Evolutionary conservation across 2,797 vertebrate genomes (phyloP), one percentile per base, ranked within the genome.

Genomic region (Tapirus indicus): DNA sequence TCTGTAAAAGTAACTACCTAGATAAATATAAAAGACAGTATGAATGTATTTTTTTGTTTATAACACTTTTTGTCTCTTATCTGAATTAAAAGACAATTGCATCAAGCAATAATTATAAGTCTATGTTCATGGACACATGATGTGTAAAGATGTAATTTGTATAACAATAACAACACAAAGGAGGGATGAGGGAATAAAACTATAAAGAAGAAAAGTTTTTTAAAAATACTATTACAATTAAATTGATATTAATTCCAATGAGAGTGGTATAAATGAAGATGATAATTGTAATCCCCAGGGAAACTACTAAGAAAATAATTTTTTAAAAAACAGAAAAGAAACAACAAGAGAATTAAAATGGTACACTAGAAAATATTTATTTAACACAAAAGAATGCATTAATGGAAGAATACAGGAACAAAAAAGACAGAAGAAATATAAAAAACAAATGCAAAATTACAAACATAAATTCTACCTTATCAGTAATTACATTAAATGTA

Each of bases 391-490:
- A 74, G 32, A 52, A 69, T 38, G 84, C 44, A 91, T 87, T 83
- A 91, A 91, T n/a, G 41, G 38, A 93, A 17, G 64, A 93, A 44
- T 62, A 60, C 20, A 87, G 47, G 54, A 29, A 79, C 35, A 18
- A 66, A 82, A 90, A 68, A 79, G 72, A 35, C 54, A 18, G 66
- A 60, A 74, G 87, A 82, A 77, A 90, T 71, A 83, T 8, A 60
- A 47, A 91, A 71, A 88, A 87, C 38, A 64, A 49, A 74, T 20
- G 54, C 68, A 92, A 95, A 95, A 82, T 69, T 77, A 23, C 27
- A 83, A 93, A 60, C 47, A 94, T 83, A 94, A 94, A 93, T 78
- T 86, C 49, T 68, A 80, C 29, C 14, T 78, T 87, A 87, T 29
- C 35, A n/a, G 25, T 49, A 91, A 90, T 69, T 87, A 82, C 7